A percentile compares a stretch with the other conserved stretches of the same genome.
Evolutionary conservation across 1,140 invertebrate species (phyloP).

Genomic region (Trichomalopsis sarcophagae): DNA sequence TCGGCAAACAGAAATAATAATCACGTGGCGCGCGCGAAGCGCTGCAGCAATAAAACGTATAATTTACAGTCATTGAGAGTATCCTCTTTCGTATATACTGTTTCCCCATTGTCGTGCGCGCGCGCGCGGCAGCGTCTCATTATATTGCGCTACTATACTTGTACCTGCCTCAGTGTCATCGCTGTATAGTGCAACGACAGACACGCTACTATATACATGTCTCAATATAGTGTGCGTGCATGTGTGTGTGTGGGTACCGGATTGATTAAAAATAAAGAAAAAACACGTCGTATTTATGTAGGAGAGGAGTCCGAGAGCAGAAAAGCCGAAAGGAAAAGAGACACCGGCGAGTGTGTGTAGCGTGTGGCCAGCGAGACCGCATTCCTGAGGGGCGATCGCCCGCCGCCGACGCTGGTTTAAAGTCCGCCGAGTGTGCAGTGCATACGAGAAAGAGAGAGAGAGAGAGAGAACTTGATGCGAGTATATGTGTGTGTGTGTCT

Average conservation of each 20-base stretch:
- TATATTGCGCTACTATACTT: not conserved
- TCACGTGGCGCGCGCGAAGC: not conserved
- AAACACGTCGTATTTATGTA: not conserved
- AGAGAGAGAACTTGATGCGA: not conserved
- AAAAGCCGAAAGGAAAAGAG: conserved; percentile 47
- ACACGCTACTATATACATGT: not conserved
- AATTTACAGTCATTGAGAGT: conserved; percentile 41
- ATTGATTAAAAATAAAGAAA: not conserved
- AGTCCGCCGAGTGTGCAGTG: not conserved
- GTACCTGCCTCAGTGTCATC: not conserved
- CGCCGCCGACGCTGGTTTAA: conserved; percentile 1
- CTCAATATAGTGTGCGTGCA: too few relatives aligned
- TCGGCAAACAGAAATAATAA: not conserved
- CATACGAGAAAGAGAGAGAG: not conserved
- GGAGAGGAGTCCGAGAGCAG: not conserved
- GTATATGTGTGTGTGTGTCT: not conserved
- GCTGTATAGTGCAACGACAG: not conserved
- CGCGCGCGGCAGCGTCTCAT: not conserved
- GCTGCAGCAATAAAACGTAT: conserved; percentile 30
- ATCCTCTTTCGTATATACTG: conserved; percentile 17
- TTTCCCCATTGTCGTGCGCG: not conserved
- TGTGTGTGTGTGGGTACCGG: not conserved
- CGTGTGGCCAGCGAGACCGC: conserved; percentile 28
- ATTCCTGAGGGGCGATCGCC: conserved; percentile 37
- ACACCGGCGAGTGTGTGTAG: not conserved